phyloP scores from a whole-genome alignment of 2,888 invertebrate species.

The Drosophila mayaguana region DNA sequence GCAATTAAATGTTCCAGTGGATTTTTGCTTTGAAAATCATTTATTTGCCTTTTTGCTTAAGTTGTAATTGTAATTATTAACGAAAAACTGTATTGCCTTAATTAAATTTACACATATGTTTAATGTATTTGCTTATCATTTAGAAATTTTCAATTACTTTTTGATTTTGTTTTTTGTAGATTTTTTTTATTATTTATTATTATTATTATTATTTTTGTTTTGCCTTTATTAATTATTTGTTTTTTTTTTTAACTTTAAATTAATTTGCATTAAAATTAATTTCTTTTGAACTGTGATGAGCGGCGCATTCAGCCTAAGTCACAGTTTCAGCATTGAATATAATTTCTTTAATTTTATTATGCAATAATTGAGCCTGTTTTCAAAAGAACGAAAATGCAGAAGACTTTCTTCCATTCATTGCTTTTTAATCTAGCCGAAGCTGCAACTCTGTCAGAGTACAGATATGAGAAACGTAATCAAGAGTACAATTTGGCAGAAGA shows the following conservation, averaged over 20 bases:
- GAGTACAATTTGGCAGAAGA: not conserved
- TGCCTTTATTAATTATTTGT: slow-evolving; percentile 2
- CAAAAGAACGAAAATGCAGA: not conserved
- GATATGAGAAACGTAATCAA: not conserved
- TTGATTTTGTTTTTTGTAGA: slow-evolving; percentile 29
- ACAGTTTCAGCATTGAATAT: not conserved
- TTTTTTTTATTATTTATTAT: slow-evolving; percentile 10
- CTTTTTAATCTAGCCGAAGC: not conserved
- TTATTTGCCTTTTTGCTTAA: slow-evolving; percentile 60
- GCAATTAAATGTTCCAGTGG: slow-evolving; percentile 2
- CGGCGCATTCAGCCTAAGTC: not conserved
- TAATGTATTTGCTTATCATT: slow-evolving; percentile 38
- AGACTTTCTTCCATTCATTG: too few species aligned
- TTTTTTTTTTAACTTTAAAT: slow-evolving; percentile 11
- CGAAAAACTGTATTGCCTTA: slow-evolving; percentile 39
- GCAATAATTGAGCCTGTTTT: not conserved
- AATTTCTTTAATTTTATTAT: not conserved
- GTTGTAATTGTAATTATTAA: slow-evolving; percentile 58
- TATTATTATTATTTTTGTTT: slow-evolving; percentile 22
- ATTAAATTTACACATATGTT: slow-evolving; percentile 47
- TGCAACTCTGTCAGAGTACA: not conserved
- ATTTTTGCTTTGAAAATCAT: slow-evolving; percentile 39
- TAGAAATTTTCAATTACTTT: slow-evolving; percentile 35
- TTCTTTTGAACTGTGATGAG: slow-evolving; percentile 31
- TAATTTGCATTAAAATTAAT: slow-evolving; percentile 15